Evolutionary conservation across 2,113 vertebrate genomes (phyloP).

Genomic region (Heliornis fulica): DNA sequence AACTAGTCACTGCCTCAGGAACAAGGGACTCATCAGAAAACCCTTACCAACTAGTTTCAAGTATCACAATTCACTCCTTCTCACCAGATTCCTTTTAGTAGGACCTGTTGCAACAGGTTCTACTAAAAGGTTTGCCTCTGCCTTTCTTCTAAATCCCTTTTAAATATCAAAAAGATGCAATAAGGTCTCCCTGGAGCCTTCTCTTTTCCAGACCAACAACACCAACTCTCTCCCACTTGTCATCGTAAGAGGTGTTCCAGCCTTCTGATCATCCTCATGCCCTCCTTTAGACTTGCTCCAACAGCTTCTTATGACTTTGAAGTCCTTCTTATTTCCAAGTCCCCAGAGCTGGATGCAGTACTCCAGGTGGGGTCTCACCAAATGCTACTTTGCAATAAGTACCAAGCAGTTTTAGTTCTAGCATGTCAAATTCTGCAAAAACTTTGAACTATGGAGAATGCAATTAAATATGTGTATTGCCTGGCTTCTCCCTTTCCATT

Average conservation of each 20-base stretch:
- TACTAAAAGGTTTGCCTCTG: too few species aligned
- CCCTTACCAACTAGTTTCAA: background rate
- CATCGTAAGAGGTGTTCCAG: background rate
- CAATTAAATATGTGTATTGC: background rate
- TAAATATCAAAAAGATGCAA: rapidly evolving
- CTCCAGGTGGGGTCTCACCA: background rate
- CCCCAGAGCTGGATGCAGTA: background rate
- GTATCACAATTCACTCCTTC: background rate
- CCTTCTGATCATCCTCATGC: too few species aligned
- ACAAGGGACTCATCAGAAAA: background rate
- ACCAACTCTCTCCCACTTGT: background rate
- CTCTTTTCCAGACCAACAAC: background rate
- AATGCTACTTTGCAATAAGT: background rate
- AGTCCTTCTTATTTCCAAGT: rapidly evolving
- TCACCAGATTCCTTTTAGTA: background rate
- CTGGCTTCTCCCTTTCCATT: background rate
- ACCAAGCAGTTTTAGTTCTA: background rate
- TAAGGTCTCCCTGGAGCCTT: background rate
- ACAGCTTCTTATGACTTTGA: background rate
- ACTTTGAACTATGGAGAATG: background rate
- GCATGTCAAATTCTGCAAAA: background rate
- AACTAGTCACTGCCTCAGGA: background rate
- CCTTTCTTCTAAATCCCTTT: background rate
- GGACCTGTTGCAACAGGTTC: background rate
- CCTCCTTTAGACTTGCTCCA: background rate